Evolutionary conservation across 1,140 invertebrate genomes (phyloP), one percentile per base, ranked within the genome.

Genomic region (Drosophila virilis): DNA sequence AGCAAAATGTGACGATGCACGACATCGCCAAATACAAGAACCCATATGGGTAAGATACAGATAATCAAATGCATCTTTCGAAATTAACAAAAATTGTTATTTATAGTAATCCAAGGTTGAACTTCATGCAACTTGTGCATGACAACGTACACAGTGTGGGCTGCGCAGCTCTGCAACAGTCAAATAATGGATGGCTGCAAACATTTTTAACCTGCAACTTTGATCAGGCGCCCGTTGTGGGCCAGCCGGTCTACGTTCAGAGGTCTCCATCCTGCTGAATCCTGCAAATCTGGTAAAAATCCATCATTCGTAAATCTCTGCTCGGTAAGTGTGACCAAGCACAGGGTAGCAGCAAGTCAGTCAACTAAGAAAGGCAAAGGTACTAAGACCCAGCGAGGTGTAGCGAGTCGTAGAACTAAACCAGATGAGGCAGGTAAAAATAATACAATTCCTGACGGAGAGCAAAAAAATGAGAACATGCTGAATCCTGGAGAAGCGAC

Each of bases 151-250:
- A 58, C 3, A 17, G 28, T 2, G 52, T 91, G 13, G 88, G 88
- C 6, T 91, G 88, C 12, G 81, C 74, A 2, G 28, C 58, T 0
- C 6, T 86, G 1, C 68, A 80, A 42, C 65, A 75, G 43, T 15
- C 15, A 0, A 35, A 17, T 2, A 65, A 73, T 32, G 45, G 10
- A 10, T 79, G 70, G 70, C 5, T 55, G 0, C 64, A 79, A 37
- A 77, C 61, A 0, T 66, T 17, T 46, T 13, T 89, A 1, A 66
- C 80, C 3, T 90, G 86, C 60, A 89, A 85, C 48, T 90, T 61
- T 22, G 60, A 38, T 7, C 1, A 45, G 2, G 67, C 55, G 1
- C 74, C 72, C 2, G 28, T 65, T 17, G 7, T 28, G 12, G 69
- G 52, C 5, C 10, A 59, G 8, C 22, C 40, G 0, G 35, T 82